Percentiles rank a stretch among this genome's conserved stretches.
These are phyloP conservation scores for Pogonus chalceus DNA, from an alignment of 1,140 invertebrate genomes.

Conservation along the genomic window DNA sequence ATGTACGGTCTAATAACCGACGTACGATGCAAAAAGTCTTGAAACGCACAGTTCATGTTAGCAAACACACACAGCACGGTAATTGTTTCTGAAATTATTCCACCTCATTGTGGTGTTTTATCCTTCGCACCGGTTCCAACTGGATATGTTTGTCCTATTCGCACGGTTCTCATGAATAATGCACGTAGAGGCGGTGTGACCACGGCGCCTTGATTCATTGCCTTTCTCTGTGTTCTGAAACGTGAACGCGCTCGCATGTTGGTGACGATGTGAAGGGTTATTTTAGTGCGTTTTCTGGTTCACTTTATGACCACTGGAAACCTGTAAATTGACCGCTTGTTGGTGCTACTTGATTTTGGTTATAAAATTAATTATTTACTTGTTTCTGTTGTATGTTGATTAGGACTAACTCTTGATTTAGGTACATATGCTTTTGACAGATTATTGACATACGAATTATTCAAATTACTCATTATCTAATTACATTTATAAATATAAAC, in stretches of 20 bases:
- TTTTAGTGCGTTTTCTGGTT: not conserved
- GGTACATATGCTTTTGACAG: not conserved
- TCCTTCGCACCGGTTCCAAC: not conserved
- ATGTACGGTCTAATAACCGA: not conserved
- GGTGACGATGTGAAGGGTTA: not conserved
- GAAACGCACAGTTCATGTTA: too few species aligned
- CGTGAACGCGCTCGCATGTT: not conserved
- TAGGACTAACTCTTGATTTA: not conserved
- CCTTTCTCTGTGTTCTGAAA: not conserved
- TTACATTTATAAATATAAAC: not conserved
- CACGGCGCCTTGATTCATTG: slow-evolving; percentile 1
- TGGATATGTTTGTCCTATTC: not conserved
- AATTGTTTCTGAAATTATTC: slow-evolving; percentile 5
- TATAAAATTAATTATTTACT: not conserved
- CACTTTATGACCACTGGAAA: not conserved
- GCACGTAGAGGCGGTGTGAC: not conserved
- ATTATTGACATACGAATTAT: not conserved
- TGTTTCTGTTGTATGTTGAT: too few species aligned
- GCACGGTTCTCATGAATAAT: slow-evolving; percentile 3
- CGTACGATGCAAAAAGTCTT: not conserved
- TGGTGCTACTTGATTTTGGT: not conserved
- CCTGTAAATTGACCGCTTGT: too few species aligned
- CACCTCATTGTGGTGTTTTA: not conserved
- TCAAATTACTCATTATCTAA: not conserved
- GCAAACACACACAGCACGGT: not conserved